Percentiles rank a stretch among this genome's conserved stretches.
Evolutionary conservation across 2,888 invertebrate species (phyloP).

Genomic region (Lasioglossum pauxillum): DNA sequence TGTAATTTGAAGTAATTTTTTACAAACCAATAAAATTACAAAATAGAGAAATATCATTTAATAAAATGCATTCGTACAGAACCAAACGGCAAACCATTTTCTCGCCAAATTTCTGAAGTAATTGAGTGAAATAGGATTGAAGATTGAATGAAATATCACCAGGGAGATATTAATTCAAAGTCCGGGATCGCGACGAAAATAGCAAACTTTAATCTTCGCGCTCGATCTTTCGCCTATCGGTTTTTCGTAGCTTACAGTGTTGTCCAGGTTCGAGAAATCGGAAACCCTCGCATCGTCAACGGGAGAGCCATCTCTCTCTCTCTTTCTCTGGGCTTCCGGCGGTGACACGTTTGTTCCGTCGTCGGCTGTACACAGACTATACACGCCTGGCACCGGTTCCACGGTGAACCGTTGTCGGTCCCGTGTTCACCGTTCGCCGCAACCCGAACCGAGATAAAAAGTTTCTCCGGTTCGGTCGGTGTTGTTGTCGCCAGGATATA

Average conservation of each 20-base stretch:
- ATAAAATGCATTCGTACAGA: no score
- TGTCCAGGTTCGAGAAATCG: neutral
- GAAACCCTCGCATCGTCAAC: neutral
- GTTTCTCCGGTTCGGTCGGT: slow-evolving; percentile 7
- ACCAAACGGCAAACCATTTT: no score
- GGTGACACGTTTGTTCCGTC: neutral
- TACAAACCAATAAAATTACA: no score
- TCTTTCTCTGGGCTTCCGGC: neutral
- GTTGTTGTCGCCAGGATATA: slow-evolving; percentile 26
- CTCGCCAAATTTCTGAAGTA: no score
- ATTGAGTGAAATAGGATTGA: neutral
- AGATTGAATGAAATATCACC: neutral
- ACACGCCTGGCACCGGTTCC: neutral
- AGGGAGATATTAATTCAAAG: neutral
- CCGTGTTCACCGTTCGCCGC: neutral
- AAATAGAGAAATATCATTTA: no score
- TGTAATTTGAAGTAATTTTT: no score
- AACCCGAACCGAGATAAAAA: slow-evolving; percentile 26
- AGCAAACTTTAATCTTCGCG: neutral
- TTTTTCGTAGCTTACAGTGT: neutral
- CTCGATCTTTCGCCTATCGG: neutral
- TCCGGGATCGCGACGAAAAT: no score
- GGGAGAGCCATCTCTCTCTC: neutral
- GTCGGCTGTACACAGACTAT: neutral
- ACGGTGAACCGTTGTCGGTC: neutral